A percentile compares a stretch with the other conserved stretches of the same genome.
phyloP scores from a whole-genome alignment of 2,113 vertebrate species.

The Sardina pilchardus region DNA sequence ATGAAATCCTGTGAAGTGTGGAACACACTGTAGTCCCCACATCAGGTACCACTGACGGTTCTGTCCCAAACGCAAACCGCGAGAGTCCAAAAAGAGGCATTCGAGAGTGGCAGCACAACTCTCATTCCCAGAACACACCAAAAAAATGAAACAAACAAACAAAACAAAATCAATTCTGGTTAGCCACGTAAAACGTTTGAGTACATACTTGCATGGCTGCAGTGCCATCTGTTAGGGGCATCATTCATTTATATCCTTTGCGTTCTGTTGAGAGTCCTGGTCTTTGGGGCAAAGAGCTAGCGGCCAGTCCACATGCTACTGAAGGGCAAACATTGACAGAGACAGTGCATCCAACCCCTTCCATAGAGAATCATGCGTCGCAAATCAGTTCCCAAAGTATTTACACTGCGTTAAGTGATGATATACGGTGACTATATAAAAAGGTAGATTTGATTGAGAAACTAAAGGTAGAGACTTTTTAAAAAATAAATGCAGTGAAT shows the following conservation, averaged over 20 bases:
- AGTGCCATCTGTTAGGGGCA: neutral
- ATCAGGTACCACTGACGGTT: neutral
- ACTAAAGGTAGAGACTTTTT: neutral
- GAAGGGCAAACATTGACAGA: conserved; percentile 8
- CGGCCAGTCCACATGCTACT: neutral
- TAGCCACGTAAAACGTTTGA: neutral
- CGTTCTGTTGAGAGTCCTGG: conserved; percentile 5
- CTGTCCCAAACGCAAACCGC: neutral
- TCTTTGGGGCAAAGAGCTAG: neutral
- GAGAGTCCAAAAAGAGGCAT: conserved; percentile 8
- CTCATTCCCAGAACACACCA: neutral
- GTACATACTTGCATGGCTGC: neutral
- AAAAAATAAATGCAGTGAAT: neutral
- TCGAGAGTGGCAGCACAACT: neutral
- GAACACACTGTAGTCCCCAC: neutral
- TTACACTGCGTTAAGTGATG: conserved; percentile 14
- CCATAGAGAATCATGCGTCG: conserved; percentile 59
- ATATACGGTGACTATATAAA: neutral
- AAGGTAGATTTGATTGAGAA: neutral
- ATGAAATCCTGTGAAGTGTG: neutral
- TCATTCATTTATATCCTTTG: neutral
- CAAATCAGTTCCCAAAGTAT: conserved; percentile 29
- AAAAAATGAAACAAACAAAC: neutral
- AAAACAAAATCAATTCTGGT: neutral
- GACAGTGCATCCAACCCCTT: conserved; percentile 39